Evolutionary conservation across 2,888 invertebrate genomes (phyloP).

Genomic region (Tholera decimalis): DNA sequence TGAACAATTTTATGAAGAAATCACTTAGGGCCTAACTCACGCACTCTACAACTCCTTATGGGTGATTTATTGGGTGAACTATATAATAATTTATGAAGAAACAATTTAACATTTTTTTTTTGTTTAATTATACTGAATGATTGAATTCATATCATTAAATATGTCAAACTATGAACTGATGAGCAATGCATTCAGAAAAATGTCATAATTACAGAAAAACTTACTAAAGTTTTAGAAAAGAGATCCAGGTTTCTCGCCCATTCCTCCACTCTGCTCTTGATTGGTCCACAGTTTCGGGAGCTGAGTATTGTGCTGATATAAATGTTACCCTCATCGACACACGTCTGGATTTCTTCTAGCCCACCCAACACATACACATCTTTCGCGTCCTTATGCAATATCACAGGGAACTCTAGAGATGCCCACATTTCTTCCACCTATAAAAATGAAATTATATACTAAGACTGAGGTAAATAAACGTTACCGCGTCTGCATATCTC

Average conservation of each 20-base stretch:
- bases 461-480: no score
- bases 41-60: no score
- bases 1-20: no score
- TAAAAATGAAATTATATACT: not conserved
- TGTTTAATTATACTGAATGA: not conserved
- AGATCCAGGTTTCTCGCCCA: slow-evolving; percentile 95
- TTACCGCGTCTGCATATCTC: no score
- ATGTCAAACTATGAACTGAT: not conserved
- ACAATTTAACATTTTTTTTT: not conserved
- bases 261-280: slow-evolving; percentile 95
- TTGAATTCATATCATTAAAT: not conserved
- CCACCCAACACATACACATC: slow-evolving; percentile 96
- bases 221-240: slow-evolving; percentile 95
- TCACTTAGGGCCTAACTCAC: no score
- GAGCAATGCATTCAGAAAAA: not conserved
- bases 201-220: not conserved
- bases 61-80: no score
- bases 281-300: slow-evolving; percentile 96
- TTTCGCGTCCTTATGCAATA: slow-evolving; percentile 95
- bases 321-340: slow-evolving; percentile 96
- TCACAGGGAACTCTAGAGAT: slow-evolving; percentile 94
- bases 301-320: slow-evolving; percentile 96
- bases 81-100: no score
- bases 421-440: slow-evolving; percentile 97
- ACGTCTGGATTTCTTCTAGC: slow-evolving; percentile 95